Conservation (phyloP, 2,888 invertebrate genomes). For the Scelioninae gen. 1 region DNA sequence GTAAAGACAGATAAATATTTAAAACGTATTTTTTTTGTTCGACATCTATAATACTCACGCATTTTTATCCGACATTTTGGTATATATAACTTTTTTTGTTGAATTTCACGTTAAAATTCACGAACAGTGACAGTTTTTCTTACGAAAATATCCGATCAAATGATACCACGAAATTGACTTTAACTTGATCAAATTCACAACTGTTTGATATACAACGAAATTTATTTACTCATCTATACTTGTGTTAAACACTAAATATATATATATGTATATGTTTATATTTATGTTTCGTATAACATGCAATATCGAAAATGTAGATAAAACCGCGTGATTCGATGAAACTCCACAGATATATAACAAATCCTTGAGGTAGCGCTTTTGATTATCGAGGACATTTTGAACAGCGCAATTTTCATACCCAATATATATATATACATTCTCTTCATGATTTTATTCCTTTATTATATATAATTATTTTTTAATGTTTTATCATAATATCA, state of each 20-base stretch:
- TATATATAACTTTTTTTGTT: neutral
- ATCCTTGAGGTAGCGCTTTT: slow-evolving; percentile 75
- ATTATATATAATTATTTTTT: slow-evolving; percentile 1
- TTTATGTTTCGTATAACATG: slow-evolving; percentile 42
- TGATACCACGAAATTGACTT: slow-evolving; percentile 34
- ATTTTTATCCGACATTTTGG: slow-evolving; percentile 22
- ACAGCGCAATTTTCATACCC: slow-evolving; percentile 52
- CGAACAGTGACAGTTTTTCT: slow-evolving; percentile 9
- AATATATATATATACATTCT: slow-evolving; percentile 29
- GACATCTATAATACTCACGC: slow-evolving; percentile 24
- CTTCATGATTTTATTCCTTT: slow-evolving; percentile 21
- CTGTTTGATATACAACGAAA: slow-evolving; percentile 22
- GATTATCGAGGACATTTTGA: slow-evolving; percentile 70
- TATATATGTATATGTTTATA: slow-evolving; percentile 15
- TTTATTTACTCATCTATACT: slow-evolving; percentile 1
- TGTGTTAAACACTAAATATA: slow-evolving; percentile 13
- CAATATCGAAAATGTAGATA: slow-evolving; percentile 54
- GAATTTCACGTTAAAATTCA: slow-evolving; percentile 8
- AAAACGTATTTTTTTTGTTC: slow-evolving; percentile 20
- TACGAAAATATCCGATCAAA: slow-evolving; percentile 35
- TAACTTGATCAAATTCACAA: slow-evolving; percentile 16
- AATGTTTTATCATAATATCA: slow-evolving; percentile 17
- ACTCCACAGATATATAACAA: slow-evolving; percentile 47
- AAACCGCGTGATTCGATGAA: slow-evolving; percentile 48
- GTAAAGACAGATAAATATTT: slow-evolving; percentile 19